Conservation (phyloP, 2,888 invertebrate species). For the Ariolimax columbianus region DNA sequence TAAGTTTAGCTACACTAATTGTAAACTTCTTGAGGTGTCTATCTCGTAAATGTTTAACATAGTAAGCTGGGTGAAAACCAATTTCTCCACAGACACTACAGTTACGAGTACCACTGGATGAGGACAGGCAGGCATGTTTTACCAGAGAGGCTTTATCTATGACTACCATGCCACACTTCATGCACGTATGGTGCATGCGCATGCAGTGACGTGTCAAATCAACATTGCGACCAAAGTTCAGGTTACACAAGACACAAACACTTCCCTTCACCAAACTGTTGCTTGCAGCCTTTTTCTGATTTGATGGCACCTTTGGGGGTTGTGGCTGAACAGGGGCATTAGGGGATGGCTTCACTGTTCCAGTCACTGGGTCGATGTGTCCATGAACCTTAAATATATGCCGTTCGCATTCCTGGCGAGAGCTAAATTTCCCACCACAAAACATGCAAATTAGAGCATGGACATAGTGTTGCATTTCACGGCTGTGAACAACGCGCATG, state of each 20-base stretch:
- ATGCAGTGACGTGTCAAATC: slow-evolving; percentile 72
- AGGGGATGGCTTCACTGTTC: slow-evolving; percentile 32
- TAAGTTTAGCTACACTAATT: slow-evolving; percentile 25
- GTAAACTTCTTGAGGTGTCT: slow-evolving; percentile 69
- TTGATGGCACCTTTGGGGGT: slow-evolving; percentile 2
- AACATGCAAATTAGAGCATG: slow-evolving; percentile 69
- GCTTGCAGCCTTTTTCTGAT: slow-evolving; percentile 41
- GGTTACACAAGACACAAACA: slow-evolving; percentile 72
- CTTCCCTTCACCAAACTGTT: slow-evolving; percentile 60
- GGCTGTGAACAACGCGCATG: slow-evolving; percentile 93
- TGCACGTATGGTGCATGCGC: slow-evolving; percentile 71
- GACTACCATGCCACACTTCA: slow-evolving; percentile 74
- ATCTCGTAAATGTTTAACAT: slow-evolving; percentile 62
- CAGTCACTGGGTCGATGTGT: slow-evolving; percentile 62
- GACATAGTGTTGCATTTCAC: slow-evolving; percentile 85
- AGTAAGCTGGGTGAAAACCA: slow-evolving; percentile 60
- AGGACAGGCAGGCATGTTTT: slow-evolving; percentile 67
- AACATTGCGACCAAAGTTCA: slow-evolving; percentile 71
- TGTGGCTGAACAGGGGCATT: slow-evolving; percentile 43
- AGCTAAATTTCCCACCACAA: slow-evolving; percentile 67
- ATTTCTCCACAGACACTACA: slow-evolving; percentile 66
- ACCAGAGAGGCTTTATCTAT: slow-evolving; percentile 62
- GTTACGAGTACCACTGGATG: slow-evolving; percentile 60
- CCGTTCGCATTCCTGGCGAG: slow-evolving; percentile 63
- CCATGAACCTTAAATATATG: slow-evolving; percentile 71